These are phyloP conservation scores for Brachirus orientalis DNA, from an alignment of 2,113 vertebrate genomes.

Conservation along the genomic window DNA sequence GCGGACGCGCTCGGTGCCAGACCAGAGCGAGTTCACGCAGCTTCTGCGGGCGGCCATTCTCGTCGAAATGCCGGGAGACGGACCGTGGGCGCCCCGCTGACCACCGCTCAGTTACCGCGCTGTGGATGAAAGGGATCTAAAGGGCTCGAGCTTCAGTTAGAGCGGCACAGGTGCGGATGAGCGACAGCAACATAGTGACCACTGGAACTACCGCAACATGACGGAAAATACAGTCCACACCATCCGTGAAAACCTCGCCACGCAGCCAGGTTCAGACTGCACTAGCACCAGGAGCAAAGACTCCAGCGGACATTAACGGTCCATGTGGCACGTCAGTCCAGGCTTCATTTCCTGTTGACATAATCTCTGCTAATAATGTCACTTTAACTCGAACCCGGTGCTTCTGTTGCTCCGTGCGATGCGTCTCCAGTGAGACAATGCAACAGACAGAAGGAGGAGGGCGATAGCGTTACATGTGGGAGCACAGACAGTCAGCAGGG, in stretches of 20 bases:
- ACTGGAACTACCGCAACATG: slow-evolving; percentile 10
- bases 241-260: slow-evolving; percentile 29
- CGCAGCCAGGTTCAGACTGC: slow-evolving; percentile 40
- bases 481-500: slow-evolving; percentile 35
- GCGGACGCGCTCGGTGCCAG: slow-evolving; percentile 83
- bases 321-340: slow-evolving; percentile 9
- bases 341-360: slow-evolving; percentile 32
- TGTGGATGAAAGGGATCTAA: slow-evolving; percentile 18
- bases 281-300: slow-evolving; percentile 3
- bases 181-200: slow-evolving; percentile 43
- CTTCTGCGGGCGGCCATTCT: slow-evolving; percentile 80
- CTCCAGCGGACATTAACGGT: slow-evolving; percentile 23
- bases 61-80: slow-evolving; percentile 10
- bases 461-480: slow-evolving; percentile 66
- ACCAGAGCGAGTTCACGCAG: slow-evolving; percentile 83
- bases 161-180: slow-evolving; percentile 34
- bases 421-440: slow-evolving; percentile 69
- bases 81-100: slow-evolving; percentile 37
- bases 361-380: background rate
- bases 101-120: slow-evolving; percentile 35
- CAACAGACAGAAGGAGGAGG: slow-evolving; percentile 23
- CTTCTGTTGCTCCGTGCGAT: slow-evolving; percentile 2
- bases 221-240: background rate
- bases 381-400: slow-evolving; percentile 2
- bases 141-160: slow-evolving; percentile 50